phyloP scores from a whole-genome alignment of 1,140 invertebrate genomes.

The Neodiprion pinetum region DNA sequence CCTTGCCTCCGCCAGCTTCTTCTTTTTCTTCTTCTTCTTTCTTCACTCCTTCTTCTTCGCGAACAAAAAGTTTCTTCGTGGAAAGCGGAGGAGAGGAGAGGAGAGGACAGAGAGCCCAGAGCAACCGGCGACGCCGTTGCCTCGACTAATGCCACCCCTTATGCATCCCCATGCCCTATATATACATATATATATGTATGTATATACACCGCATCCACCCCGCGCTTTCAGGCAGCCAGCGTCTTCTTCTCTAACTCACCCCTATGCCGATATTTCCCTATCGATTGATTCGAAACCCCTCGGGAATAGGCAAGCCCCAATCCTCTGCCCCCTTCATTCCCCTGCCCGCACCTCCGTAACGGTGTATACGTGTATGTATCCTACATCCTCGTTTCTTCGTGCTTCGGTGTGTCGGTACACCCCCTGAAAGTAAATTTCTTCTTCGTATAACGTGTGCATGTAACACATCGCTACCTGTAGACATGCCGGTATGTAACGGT shows the following conservation, averaged over 20 bases:
- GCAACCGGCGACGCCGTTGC: conserved; percentile 31
- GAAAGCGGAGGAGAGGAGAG: conserved; percentile 19
- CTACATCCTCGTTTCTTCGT: too few relatives aligned
- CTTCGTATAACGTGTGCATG: too few relatives aligned
- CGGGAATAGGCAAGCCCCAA: neutral
- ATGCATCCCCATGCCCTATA: conserved; percentile 49
- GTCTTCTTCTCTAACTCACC: conserved; percentile 40
- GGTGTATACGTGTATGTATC: too few relatives aligned
- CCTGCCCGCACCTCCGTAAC: too few relatives aligned
- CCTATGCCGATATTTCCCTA: conserved; percentile 57
- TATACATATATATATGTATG: too few relatives aligned
- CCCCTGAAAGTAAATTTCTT: too few relatives aligned
- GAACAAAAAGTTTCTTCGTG: neutral
- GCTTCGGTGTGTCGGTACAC: too few relatives aligned
- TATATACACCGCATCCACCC: neutral
- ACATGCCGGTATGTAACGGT: too few relatives aligned
- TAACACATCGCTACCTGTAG: too few relatives aligned
- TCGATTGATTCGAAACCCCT: conserved; percentile 52
- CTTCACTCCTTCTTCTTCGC: too few relatives aligned
- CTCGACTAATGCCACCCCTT: conserved; percentile 55
- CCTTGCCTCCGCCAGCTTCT: too few relatives aligned
- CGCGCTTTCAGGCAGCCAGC: neutral
- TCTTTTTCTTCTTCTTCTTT: too few relatives aligned
- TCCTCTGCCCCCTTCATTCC: neutral
- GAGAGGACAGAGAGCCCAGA: conserved; percentile 36